phyloP scores from a whole-genome alignment of 30 jellyfish, hydroid and myxozoan genomes.

The Sanderia malayensis region DNA sequence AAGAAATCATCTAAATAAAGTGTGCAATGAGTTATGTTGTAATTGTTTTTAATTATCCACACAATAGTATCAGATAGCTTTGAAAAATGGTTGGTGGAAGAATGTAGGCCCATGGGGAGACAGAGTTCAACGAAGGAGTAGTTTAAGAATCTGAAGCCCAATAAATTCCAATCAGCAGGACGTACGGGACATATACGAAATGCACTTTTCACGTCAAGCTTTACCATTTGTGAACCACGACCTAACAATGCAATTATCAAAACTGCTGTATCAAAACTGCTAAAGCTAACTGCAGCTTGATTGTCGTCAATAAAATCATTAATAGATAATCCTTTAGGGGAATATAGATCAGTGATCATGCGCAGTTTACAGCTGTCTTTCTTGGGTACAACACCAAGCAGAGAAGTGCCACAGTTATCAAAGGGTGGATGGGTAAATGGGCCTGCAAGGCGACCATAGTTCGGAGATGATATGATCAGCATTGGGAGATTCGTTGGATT shows the following conservation, averaged over 20 bases:
- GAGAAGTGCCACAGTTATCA: background rate
- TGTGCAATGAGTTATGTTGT: background rate
- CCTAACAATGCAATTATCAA: background rate
- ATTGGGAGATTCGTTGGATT: background rate
- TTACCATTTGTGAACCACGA: background rate
- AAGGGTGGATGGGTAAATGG: constrained; percentile 1
- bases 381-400: background rate
- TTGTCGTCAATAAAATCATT: background rate
- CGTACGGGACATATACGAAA: constrained; percentile 1
- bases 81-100: background rate
- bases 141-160: background rate
- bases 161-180: background rate
- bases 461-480: background rate
- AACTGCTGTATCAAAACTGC: background rate
- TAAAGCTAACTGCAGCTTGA: background rate
- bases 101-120: background rate
- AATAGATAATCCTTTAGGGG: background rate
- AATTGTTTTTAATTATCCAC: background rate
- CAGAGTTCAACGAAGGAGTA: background rate
- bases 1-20: background rate
- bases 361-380: background rate
- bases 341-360: background rate
- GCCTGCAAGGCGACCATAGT: background rate
- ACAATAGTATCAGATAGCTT: background rate
- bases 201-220: constrained; percentile 7